phyloP scores from a whole-genome alignment of 53 echinoderm and acorn worm species.

The Apostichopus leukothele region DNA sequence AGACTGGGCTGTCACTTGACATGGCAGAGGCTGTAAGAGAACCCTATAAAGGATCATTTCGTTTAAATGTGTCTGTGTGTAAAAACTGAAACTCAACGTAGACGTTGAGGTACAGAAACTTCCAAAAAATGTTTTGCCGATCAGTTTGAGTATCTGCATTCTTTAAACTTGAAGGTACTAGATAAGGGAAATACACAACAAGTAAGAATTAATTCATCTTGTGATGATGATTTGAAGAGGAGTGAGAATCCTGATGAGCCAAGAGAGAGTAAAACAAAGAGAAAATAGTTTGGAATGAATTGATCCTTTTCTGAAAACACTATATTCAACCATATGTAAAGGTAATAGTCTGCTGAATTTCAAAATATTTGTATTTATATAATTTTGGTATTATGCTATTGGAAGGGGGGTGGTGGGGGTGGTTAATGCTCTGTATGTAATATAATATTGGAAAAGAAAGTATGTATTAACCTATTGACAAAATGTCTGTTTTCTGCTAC shows the following conservation, averaged over 20 bases:
- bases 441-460: too few relatives aligned
- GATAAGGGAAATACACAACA: background rate
- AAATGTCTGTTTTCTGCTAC: too few relatives aligned
- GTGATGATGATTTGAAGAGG: background rate
- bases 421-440: too few relatives aligned
- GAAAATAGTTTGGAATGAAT: too few relatives aligned
- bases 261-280: background rate
- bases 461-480: too few relatives aligned
- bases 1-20: slow-evolving; percentile 9
- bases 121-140: background rate
- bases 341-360: too few relatives aligned
- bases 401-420: too few relatives aligned
- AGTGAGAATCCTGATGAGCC: background rate
- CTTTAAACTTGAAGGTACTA: background rate
- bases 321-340: too few relatives aligned
- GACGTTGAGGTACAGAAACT: background rate
- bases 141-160: background rate
- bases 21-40: slow-evolving; percentile 16
- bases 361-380: too few relatives aligned
- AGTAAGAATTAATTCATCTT: background rate
- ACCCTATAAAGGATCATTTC: background rate
- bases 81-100: background rate
- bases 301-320: too few relatives aligned
- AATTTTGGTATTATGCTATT: too few relatives aligned
- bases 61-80: background rate